A percentile compares a stretch with the other conserved stretches of the same genome.
Evolutionary conservation across 2,888 invertebrate species (phyloP).

Genomic region (Parasteatoda lunata): DNA sequence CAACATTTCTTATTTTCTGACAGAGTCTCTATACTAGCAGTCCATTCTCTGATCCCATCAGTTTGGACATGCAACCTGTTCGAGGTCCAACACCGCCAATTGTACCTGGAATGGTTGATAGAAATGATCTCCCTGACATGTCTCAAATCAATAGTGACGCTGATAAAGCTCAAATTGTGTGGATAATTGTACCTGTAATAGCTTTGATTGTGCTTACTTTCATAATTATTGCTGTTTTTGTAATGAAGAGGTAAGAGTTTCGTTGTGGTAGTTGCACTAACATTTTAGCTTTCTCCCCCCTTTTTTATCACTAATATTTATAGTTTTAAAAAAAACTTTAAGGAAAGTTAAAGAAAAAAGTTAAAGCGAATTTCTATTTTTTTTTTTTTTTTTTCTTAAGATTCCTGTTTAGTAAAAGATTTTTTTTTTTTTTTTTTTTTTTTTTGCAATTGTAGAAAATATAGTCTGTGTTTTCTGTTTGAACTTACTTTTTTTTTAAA

Average conservation of each 20-base stretch:
- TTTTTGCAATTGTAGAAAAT: no score
- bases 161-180: conserved; percentile 59
- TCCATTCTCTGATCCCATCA: conserved; percentile 91
- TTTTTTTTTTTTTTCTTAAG: not conserved
- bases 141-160: conserved; percentile 49
- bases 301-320: no score
- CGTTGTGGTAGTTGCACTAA: no score
- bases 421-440: not conserved
- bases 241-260: conserved; percentile 59
- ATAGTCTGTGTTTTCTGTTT: no score
- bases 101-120: conserved; percentile 31
- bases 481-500: no score
- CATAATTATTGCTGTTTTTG: conserved; percentile 48
- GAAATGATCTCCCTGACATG: conserved; percentile 61
- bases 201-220: conserved; percentile 57
- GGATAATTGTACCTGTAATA: conserved; percentile 65
- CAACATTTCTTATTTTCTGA: conserved; percentile 59
- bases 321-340: no score
- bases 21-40: conserved; percentile 92
- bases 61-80: conserved; percentile 79
- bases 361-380: not conserved
- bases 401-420: not conserved
- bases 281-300: not conserved
- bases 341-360: no score
- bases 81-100: conserved; percentile 50